Base-by-base conservation (phyloP, 1,140 invertebrate genomes). In the Drosophila lini region DNA sequence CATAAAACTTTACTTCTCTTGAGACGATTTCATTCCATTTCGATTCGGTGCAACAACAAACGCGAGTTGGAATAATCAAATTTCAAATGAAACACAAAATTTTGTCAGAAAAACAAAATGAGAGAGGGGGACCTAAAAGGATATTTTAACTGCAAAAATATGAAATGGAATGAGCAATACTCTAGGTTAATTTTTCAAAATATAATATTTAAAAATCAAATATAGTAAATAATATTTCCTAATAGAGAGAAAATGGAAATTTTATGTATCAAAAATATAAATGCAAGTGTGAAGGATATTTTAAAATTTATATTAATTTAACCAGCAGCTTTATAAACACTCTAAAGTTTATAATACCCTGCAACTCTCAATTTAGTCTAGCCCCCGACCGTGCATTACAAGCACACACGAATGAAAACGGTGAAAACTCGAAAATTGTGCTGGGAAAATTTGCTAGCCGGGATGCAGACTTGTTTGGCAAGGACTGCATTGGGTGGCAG, bases 11-110 rank as follows among this genome's bases (percentile, higher is more conserved):
- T 55, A 65, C 56, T 42, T 74, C 52, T 44, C 56, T 62, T 50
- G 73, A 36, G 61, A 36, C 64, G 64, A 67, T 68, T 68, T 28
- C 61, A 67, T 52, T 44, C 59, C 32, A 74, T 74, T 74, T 62
- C 69, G 32, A 19, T 52, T 52, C 11, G 31, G 19, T 32, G 59
- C 40, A 32, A 32, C 59, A 74, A 61, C 44, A 62, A 48, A 59
- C 62, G 36, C 48, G 50, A 53, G 67, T 44, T 42, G 65, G 69
- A 85, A 88, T 83, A 88, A 89, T 88, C 83, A 89, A 89, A 80
- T 89, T 81, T 78, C 62, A 76, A 81, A 79, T 73, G 61, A 78
- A 65, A 76, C 65, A 76, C 65, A 68, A 77, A 84, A 67, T 84
- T 73, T 84, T 40, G 41, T 34, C 22, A 22, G 16, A 31, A 13